Base-by-base conservation (phyloP, 2,797 vertebrate species). In the Anomalospiza imberbis region DNA sequence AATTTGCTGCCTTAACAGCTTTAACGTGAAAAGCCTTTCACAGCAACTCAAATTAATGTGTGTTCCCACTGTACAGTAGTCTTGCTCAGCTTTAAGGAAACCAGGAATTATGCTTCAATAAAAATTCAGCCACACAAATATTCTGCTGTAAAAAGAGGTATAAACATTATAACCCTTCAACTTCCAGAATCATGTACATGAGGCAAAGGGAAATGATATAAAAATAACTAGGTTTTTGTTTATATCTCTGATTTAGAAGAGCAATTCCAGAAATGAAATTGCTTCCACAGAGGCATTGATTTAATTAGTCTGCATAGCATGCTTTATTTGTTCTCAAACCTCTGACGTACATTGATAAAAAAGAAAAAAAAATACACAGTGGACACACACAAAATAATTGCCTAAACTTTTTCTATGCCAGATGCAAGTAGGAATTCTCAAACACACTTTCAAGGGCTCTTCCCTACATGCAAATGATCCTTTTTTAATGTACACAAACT, bases 141-240 rank as follows among this genome's bases (percentile, higher is more conserved):
- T 92, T 95, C 91, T 92, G 72, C 95, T 90, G 89, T 88, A 94
- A 96, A 95, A 71, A 94, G 74, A 88, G 82, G 83, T 83, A 95
- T 65, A 95, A 96, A 94, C 85, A 89, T 85, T 85, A 18, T 47
- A 95, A 79, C 57, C 85, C 80, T 79, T 70, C 91, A 91, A 71
- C 38, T 93, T 92, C 73, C 91, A 96, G 71, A 92, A 91, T 92
- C 94, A 93, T 24, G 8, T 93, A 95, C 66, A 55, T 4, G 44
- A 94, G 87, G 94, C 79, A 91, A 91, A 93, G 73, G 85, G 67
- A 97, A 96, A 95, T 0, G 17, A 95, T 58, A 94, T 81, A 96
- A 97, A 97, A 96, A 93, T 88, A 95, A 94, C 79, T 63, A 90
- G 82, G 21, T 71, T 96, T 96, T 95, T 97, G 94, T 97, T 97